Evolutionary conservation across 30 jellyfish, hydroid and myxozoan species (phyloP), one percentile per base, ranked within the genome.

Genomic region (Nemopilema nomurai): DNA sequence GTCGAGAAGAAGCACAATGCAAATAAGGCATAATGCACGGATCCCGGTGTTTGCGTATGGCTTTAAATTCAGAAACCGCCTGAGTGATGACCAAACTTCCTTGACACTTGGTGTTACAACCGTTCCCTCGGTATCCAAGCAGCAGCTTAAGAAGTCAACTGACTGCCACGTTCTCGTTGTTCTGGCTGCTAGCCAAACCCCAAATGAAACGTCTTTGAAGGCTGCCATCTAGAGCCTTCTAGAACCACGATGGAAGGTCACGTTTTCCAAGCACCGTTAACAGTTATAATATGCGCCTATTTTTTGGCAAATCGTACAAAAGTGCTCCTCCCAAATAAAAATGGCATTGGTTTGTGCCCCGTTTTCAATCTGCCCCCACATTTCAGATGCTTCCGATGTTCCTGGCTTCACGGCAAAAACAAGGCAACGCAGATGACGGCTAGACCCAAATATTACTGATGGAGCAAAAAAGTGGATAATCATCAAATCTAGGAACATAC

Each of bases 11-110:
- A 73, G 33, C 69, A 73, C 68, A 29, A 41, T 73, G 50, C 83
- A 73, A 73, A 73, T 41, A 73, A 49, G 23, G 69, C 33, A 66
- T 73, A 32, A 73, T 73, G 49, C 50, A 41, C 57, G 57, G 57
- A 41, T 41, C 57, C 6, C 57, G 13, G 28, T 73, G 83, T 73
- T 73, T 73, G 83, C 41, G 6, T 18, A 29, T 30, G 83, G 83
- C 68, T 73, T 73, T 19, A 20, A 66, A 73, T 30, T 73, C 32
- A 69, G 30, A 73, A 66, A 73, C 83, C 69, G 83, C 83, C 51
- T 29, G 51, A 66, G 70, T 73, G 83, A 73, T 33, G 69, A 66
- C 41, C 83, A 23, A 41, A 41, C 57, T 41, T 41, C 57, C 6
- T 41, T 41, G 57, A 41, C 57, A 41, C 57, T 41, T 41, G 57